Evolutionary conservation across 2,888 invertebrate genomes (phyloP), one percentile per base, ranked within the genome.

Genomic region (Cheilosia scutellata): DNA sequence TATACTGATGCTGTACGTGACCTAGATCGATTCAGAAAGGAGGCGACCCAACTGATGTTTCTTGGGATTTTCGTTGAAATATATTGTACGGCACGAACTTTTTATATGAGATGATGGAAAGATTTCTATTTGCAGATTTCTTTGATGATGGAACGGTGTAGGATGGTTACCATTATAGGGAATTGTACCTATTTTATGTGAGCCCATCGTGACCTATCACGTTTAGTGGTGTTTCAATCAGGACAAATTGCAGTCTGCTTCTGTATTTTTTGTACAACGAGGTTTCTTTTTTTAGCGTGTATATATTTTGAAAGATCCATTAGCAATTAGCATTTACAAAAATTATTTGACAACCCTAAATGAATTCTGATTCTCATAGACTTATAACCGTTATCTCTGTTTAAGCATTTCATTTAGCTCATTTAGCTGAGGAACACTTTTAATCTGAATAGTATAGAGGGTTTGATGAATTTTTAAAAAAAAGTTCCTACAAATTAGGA

Each of bases 1-100:
- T 74, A 74, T 47, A 57, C 63, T 63, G 75, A 74, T 57, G 65
- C 63, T 63, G 75, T 75, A 75, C 75, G 75, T 75, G 75, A 75
- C 75, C 75, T 16, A 75, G 75, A 75, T 75, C 75, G 75, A 75
- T 75, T 75, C 37, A 47, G 49, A 37, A 65, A 20, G 31, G 27
- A 37, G 65, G 25, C 51, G 16, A 37, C 37, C 27, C n/a, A n/a
- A 7, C 27, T 40, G 37, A 33, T 9, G 51, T 25, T 29, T 27
- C 37, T 57, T 33, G 44, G 51, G 33, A 29, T 57, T 57, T 57
- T 7, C 16, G 16, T 37, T 63, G 37, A 75, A 29, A 37, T 75
- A 37, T 75, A 75, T 75, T 75, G 63, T 57, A 55, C 63, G 57
- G 55, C 65, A 74, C 74, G 74, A 74, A 74, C 74, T 44, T 55